Evolutionary conservation across 2,797 vertebrate genomes (phyloP).

Genomic region (Chaetodon trifasciatus): DNA sequence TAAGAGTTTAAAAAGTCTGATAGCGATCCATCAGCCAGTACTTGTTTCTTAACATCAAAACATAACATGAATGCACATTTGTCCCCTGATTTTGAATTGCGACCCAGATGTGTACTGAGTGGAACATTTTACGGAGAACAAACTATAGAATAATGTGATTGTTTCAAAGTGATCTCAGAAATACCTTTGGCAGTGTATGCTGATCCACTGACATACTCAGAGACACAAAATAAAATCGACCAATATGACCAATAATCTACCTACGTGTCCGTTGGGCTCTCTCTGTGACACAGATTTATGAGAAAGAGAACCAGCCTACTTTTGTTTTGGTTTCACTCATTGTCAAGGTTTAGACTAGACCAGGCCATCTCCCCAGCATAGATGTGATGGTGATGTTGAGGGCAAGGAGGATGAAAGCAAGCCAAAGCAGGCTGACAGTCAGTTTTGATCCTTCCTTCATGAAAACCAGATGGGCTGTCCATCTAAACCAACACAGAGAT

Average conservation of each 20-base stretch:
- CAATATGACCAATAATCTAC: background rate
- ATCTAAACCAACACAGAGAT: conserved; percentile 50
- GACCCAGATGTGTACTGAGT: background rate
- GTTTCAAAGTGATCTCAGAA: background rate
- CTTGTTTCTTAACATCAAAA: background rate
- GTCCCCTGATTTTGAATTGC: background rate
- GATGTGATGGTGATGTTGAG: conserved; percentile 44
- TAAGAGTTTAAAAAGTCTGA: background rate
- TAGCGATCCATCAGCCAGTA: background rate
- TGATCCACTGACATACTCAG: background rate
- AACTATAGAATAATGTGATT: too few relatives aligned
- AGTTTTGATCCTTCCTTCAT: conserved; percentile 63
- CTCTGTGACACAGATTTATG: conserved; percentile 6
- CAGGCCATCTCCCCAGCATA: conserved; percentile 29
- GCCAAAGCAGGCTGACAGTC: conserved; percentile 58
- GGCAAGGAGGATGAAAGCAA: conserved; percentile 62
- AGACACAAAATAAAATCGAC: background rate
- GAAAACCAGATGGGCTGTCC: conserved; percentile 79
- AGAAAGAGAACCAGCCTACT: conserved; percentile 5
- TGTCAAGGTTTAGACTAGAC: conserved; percentile 43
- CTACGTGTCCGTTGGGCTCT: background rate
- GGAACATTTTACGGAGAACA: background rate
- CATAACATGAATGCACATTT: background rate
- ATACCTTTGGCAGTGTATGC: background rate
- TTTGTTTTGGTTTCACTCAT: conserved; percentile 45